Evolutionary conservation across 2,888 invertebrate species (phyloP), one percentile per base, ranked within the genome.

Genomic region (Dicycla oo): DNA sequence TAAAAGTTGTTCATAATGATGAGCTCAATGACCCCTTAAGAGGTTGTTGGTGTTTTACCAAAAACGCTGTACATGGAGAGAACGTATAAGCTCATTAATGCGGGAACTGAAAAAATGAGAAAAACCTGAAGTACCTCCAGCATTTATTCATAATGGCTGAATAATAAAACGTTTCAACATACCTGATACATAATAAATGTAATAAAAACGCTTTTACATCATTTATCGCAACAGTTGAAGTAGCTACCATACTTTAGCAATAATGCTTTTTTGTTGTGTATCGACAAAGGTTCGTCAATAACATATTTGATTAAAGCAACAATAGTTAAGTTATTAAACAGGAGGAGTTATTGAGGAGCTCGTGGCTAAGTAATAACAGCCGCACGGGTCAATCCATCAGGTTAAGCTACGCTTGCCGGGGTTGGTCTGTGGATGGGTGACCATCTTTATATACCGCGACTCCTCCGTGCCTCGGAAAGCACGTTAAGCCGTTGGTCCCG

Each of bases 41-140:
- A n/a, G n/a, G n/a, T n/a, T n/a, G n/a, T n/a, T n/a, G n/a, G n/a
- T n/a, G n/a, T n/a, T n/a, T n/a, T n/a, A n/a, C n/a, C n/a, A n/a
- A n/a, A n/a, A n/a, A n/a, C n/a, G n/a, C n/a, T n/a, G 26, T 49
- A 40, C 13, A 75, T 0, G 45, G 13, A 38, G 30, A 26, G 54
- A 70, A 70, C 11, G 15, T 30, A 23, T 49, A 66, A 69, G 60
- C 58, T 61, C n/a, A 69, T 60, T 65, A 56, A 38, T 45, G 53
- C 13, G 57, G 30, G 30, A 60, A 56, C 26, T 69, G 18, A 20
- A 60, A n/a, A 65, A 53, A 30, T 38, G 38, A 26, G 34, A 60
- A 51, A 40, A 30, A n/a, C 18, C 23, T 51, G 3, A 56, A 71
- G 34, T 63, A 65, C 26, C 34, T 67, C 0, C 45, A 56, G 30